Base-by-base conservation (phyloP, 2,797 vertebrate genomes). In the Brachymystax lenok region DNA sequence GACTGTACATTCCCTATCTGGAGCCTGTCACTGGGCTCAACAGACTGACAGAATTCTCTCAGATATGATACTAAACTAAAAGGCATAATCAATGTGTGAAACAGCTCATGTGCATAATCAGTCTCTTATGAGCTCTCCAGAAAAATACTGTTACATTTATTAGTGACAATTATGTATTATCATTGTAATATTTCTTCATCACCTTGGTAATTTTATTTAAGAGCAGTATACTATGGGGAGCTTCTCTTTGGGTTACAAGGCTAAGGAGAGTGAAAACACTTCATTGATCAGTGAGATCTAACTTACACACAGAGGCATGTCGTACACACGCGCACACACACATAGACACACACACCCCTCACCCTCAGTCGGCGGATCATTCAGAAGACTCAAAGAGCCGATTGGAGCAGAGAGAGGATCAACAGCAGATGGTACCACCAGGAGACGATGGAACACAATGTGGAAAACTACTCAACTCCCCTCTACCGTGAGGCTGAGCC, bases 381-480 rank as follows among this genome's bases (percentile, higher is more conserved):
- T 82, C 81, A 30, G 87, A 88, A 92, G 86, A 91, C 87, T 84
- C 88, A 75, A 82, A 81, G 80, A 87, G 89, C 85, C 74, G 84
- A 88, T 89, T 92, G 90, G 90, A 91, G 87, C 79, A 59, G 72
- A 82, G 84, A 87, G 85, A 91, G 83, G 85, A 91, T 93, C 92
- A 93, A 94, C 92, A 94, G 92, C 94, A 94, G 94, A 94, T 95
- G 93, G 92, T 92, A 91, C 92, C 91, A 92, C 86, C 5, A 86
- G 90, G 89, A 91, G 88, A 92, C 90, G 89, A 92, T 91, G 92
- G 92, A 91, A 90, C 89, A 88, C 88, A 90, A 88, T 88, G 90
- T 91, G 90, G 91, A 92, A 72, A 90, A 89, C 35, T 40, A 8
- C 35, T 40, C 40, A 85, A 80, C 88, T 88, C 88, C 88, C 86